phyloP scores from a whole-genome alignment of 2,797 vertebrate species.

The Silurus lanzhouensis region DNA sequence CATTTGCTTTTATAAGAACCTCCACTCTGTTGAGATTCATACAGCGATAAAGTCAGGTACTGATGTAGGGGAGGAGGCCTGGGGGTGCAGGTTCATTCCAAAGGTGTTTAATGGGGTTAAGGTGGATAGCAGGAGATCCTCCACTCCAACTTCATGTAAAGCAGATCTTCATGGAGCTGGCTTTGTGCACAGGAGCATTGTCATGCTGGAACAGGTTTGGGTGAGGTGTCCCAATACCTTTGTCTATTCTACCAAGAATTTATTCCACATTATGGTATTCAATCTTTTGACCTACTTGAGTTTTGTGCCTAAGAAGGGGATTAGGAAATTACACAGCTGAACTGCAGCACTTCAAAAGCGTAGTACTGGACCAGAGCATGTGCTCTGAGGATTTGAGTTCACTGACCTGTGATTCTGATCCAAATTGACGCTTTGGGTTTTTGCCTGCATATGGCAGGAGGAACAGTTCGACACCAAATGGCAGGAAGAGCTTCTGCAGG shows the following conservation, averaged over 20 bases:
- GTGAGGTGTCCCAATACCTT: too few relatives aligned
- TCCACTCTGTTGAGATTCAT: too few relatives aligned
- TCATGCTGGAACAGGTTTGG: too few relatives aligned
- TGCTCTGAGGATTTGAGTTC: conserved; percentile 59
- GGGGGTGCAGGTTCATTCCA: too few relatives aligned
- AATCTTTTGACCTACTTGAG: conserved; percentile 31
- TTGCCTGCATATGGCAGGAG: conserved; percentile 25
- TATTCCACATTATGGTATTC: not conserved
- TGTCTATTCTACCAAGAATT: not conserved
- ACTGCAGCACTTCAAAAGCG: conserved; percentile 62
- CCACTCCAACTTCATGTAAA: too few relatives aligned
- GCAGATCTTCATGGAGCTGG: too few relatives aligned
- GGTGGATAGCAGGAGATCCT: too few relatives aligned
- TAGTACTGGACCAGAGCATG: conserved; percentile 53
- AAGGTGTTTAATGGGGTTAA: too few relatives aligned
- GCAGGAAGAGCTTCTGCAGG: conserved; percentile 22
- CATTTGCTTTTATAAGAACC: too few relatives aligned
- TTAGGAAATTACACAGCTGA: conserved; percentile 65
- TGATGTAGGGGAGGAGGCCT: too few relatives aligned
- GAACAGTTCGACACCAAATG: conserved; percentile 33
- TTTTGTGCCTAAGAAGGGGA: conserved; percentile 52
- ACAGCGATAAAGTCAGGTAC: too few relatives aligned
- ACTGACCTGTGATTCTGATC: conserved; percentile 52
- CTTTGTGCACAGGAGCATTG: too few relatives aligned
- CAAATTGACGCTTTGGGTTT: conserved; percentile 42